A percentile compares a stretch with the other conserved stretches of the same genome.
These are phyloP conservation scores for Ostrea edulis DNA, from an alignment of 1,140 invertebrate genomes.

Conservation along the genomic window DNA sequence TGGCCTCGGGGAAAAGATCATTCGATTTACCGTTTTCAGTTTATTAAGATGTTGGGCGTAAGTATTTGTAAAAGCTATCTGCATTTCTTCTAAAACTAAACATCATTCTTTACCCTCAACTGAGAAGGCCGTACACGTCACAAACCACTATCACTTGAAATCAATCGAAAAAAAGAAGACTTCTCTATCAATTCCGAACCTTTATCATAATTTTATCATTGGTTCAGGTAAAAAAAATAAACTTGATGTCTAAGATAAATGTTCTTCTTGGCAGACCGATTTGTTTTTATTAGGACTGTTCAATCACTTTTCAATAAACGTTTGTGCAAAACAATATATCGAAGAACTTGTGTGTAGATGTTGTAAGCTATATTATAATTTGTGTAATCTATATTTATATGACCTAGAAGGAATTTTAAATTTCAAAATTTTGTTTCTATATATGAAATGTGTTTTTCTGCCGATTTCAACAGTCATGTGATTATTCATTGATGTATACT, in stretches of 20 bases:
- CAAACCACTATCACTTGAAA: not conserved
- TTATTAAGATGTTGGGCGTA: too few relatives aligned
- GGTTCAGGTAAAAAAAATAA: conserved; percentile 10
- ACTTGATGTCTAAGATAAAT: not conserved
- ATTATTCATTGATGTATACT: too few relatives aligned
- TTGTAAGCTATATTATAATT: not conserved
- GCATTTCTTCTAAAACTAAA: not conserved
- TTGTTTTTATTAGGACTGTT: not conserved
- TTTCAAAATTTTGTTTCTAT: not conserved
- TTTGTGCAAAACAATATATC: not conserved
- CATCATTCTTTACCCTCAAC: not conserved
- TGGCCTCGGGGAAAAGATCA: too few relatives aligned
- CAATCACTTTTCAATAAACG: not conserved
- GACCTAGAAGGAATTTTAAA: not conserved
- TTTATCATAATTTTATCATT: conserved; percentile 33
- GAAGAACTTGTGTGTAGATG: not conserved
- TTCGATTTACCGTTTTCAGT: too few relatives aligned
- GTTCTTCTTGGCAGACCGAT: not conserved
- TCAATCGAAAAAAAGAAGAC: not conserved
- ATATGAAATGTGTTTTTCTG: too few relatives aligned
- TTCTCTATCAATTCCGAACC: conserved; percentile 6
- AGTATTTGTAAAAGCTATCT: too few relatives aligned
- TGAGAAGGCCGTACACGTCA: not conserved
- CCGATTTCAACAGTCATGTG: too few relatives aligned
- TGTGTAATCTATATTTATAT: not conserved